Evolutionary conservation across 1,140 invertebrate species (phyloP), one percentile per base, ranked within the genome.

Genomic region (Drosophila truncata): DNA sequence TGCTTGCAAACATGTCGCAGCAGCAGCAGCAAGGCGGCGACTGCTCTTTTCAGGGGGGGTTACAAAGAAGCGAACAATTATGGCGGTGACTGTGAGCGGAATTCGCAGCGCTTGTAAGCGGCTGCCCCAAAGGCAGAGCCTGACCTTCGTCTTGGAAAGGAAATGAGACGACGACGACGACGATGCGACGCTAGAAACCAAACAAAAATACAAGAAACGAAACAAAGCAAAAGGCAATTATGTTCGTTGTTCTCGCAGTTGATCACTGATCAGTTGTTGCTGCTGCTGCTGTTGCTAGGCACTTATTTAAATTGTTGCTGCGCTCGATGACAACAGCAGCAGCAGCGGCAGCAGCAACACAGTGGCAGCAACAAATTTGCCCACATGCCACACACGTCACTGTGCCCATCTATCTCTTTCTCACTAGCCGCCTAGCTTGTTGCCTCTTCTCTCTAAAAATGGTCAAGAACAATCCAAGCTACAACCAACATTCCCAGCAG

Each of bases 61-160:
- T 66, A 47, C n/a, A 18, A 41, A 64, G 60, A 61, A 70, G 47
- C 72, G 66, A 79, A 85, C 86, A 90, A 90, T 90, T 90, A 90
- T 90, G 85, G 86, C 79, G 81, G 86, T 69, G 81, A 90, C 74
- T 77, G 86, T 65, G 37, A 72, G 70, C 64, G 81, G 78, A 87
- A 91, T 91, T 83, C 66, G 78, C 70, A 79, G 79, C 66, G 78
- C 88, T 91, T 91, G 88, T 91, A 91, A 88, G 78, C 75, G 84
- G 83, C 78, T 73, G 79, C 59, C 80, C 80, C 87, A 88, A 85
- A 61, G 71, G 57, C 62, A 63, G 59, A 58, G 64, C 62, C 72
- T 87, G 84, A 87, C 84, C 84, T 88, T 88, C 80, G 78, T 67
- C 66, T 67, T 85, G 85, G 70, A 88, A 88, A 65, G 61, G 50